These are phyloP conservation scores for Napeogenes inachia DNA, from an alignment of 2,888 invertebrate genomes.

Conservation along the genomic window DNA sequence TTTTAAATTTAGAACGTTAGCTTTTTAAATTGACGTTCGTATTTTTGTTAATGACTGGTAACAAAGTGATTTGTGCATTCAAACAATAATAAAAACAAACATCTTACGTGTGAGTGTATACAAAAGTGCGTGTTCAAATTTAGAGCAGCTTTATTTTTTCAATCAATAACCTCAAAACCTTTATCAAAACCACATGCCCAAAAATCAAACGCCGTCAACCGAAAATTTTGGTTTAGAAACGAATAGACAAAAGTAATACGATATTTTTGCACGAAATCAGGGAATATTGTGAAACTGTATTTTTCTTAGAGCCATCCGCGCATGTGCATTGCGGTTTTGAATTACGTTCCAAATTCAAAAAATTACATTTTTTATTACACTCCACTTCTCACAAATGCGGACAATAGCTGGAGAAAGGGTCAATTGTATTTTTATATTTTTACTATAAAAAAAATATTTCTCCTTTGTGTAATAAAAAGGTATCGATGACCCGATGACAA, in stretches of 20 bases:
- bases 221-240: conserved; percentile 44
- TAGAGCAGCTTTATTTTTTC: conserved; percentile 19
- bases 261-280: conserved; percentile 70
- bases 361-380: conserved; percentile 53
- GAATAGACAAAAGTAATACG: conserved; percentile 50
- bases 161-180: conserved; percentile 27
- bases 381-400: conserved; percentile 55
- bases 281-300: conserved; percentile 68
- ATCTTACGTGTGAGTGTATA: neutral
- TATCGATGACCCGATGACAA: conserved; percentile 44
- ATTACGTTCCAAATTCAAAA: conserved; percentile 50
- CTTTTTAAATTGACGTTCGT: conserved; percentile 46
- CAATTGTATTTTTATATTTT: conserved; percentile 47
- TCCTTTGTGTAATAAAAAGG: conserved; percentile 48
- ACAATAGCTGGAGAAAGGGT: conserved; percentile 65
- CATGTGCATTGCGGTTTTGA: conserved; percentile 65
- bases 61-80: neutral
- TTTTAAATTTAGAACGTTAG: conserved; percentile 49
- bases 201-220: conserved; percentile 50
- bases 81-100: neutral
- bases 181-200: conserved; percentile 64
- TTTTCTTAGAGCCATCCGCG: conserved; percentile 59
- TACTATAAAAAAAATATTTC: conserved; percentile 39
- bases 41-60: conserved; percentile 19
- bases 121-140: neutral